These are phyloP conservation scores for Mus musculus DNA, from an alignment of 2,113 vertebrate genomes.

Conservation along the genomic window DNA sequence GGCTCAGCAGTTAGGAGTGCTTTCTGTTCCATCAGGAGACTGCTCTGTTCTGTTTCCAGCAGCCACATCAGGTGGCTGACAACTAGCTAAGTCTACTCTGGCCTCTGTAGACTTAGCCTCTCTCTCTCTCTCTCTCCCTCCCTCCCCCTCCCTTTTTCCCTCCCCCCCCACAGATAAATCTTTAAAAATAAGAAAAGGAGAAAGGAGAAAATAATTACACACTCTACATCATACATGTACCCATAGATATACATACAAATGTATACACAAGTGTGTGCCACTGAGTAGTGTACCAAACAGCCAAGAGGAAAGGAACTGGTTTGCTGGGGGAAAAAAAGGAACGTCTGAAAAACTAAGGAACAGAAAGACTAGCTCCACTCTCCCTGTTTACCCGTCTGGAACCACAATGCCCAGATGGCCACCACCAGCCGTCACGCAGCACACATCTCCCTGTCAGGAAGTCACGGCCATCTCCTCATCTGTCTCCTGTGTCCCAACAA, in stretches of 20 bases:
- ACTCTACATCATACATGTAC: background rate
- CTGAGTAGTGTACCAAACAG: background rate
- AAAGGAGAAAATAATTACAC: background rate
- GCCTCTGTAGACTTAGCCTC: background rate
- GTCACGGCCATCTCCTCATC: background rate
- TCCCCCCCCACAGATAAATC: background rate
- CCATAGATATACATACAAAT: background rate
- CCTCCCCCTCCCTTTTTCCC: too few species aligned
- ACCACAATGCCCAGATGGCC: background rate
- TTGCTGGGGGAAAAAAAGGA: background rate
- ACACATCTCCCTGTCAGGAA: background rate
- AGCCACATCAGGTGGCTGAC: background rate
- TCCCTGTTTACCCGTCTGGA: background rate
- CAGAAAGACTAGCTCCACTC: background rate
- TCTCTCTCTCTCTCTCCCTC: too few species aligned
- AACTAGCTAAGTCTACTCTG: background rate
- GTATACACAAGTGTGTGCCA: accelerated
- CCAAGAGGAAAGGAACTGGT: background rate
- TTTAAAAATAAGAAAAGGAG: background rate
- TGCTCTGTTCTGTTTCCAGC: background rate
- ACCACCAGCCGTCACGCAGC: background rate
- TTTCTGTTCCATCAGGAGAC: background rate
- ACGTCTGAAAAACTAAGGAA: background rate
- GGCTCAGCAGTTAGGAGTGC: background rate
- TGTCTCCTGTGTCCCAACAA: background rate